phyloP scores from a whole-genome alignment of 1,140 invertebrate species.

The Drosophila obscura region DNA sequence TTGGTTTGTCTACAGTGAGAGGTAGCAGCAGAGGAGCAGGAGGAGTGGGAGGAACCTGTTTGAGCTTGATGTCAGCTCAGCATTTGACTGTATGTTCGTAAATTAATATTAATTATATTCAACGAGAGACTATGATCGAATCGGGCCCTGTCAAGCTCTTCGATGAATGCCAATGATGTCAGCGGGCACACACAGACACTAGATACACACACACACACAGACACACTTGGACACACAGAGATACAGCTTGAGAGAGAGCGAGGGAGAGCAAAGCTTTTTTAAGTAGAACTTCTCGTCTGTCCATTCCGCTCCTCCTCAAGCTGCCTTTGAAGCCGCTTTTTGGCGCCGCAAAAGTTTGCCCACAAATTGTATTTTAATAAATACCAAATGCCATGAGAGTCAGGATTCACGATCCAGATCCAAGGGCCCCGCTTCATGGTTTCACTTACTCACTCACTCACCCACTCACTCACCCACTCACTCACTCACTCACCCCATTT shows the following conservation, averaged over 20 bases:
- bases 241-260: background rate
- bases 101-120: slow-evolving; percentile 72
- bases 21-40: background rate
- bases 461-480: too few relatives aligned
- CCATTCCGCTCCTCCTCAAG: too few relatives aligned
- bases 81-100: slow-evolving; percentile 39
- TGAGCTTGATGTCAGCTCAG: slow-evolving; percentile 9
- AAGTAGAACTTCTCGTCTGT: too few relatives aligned
- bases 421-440: slow-evolving; percentile 34
- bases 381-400: slow-evolving; percentile 19
- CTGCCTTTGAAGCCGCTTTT: too few relatives aligned
- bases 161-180: slow-evolving; percentile 64
- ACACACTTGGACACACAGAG: background rate
- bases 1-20: background rate
- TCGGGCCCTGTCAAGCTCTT: slow-evolving; percentile 28
- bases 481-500: background rate
- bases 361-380: slow-evolving; percentile 19
- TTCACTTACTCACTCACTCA: slow-evolving; percentile 8
- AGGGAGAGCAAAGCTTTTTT: too few relatives aligned
- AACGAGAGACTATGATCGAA: slow-evolving; percentile 53
- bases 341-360: slow-evolving; percentile 5
- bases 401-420: slow-evolving; percentile 2
- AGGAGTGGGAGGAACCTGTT: slow-evolving; percentile 50
- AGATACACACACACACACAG: slow-evolving; percentile 11
- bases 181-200: slow-evolving; percentile 19